A percentile compares a stretch with the other conserved stretches of the same genome.
Conservation (phyloP, 2,888 invertebrate species). For the Papilio gigon region DNA sequence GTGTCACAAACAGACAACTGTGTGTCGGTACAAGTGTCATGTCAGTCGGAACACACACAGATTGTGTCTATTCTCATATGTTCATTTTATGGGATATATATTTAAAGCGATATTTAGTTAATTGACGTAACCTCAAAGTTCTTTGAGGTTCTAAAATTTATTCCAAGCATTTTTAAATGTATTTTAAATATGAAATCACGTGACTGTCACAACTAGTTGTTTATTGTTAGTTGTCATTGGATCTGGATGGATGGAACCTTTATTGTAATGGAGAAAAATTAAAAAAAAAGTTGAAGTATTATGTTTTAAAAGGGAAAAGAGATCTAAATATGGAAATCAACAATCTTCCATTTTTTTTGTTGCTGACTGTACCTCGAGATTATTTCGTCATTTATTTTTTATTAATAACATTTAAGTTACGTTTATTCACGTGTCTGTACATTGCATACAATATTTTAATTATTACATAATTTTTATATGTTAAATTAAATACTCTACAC, state of each 20-base stretch:
- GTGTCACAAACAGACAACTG: too few relatives aligned
- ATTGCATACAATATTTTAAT: slow-evolving; percentile 3
- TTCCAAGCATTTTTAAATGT: background rate
- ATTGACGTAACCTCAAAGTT: background rate
- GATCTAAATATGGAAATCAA: slow-evolving; percentile 27
- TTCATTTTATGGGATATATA: slow-evolving; percentile 12
- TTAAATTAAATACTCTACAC: background rate
- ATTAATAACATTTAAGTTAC: slow-evolving; percentile 29
- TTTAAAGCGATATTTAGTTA: background rate
- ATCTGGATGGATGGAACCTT: background rate
- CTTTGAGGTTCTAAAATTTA: background rate
- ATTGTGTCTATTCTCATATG: slow-evolving; percentile 17
- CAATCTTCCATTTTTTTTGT: background rate
- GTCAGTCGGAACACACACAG: background rate
- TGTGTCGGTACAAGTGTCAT: background rate
- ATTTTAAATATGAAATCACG: background rate
- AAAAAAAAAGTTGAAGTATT: background rate
- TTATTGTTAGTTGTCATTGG: slow-evolving; percentile 9
- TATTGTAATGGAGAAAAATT: background rate
- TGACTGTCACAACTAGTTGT: background rate
- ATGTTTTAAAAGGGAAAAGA: slow-evolving; percentile 15
- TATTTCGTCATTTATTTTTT: slow-evolving; percentile 20
- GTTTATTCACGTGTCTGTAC: slow-evolving; percentile 37
- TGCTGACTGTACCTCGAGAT: slow-evolving; percentile 30
- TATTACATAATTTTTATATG: background rate